Base-by-base conservation (phyloP, 2,888 invertebrate species). In the Eupeodes luniger region DNA sequence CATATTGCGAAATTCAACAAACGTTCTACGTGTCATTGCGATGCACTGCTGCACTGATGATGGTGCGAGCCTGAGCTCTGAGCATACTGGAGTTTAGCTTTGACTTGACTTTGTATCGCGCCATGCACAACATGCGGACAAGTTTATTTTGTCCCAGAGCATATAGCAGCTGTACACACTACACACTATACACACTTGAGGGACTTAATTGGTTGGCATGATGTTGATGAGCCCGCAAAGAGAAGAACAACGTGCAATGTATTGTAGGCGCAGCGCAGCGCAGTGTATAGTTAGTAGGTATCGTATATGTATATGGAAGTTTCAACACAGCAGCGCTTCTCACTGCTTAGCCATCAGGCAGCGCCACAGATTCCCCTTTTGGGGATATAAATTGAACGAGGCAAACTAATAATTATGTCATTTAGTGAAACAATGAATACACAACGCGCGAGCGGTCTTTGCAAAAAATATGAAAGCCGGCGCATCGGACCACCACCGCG, bases 371-470 rank as follows among this genome's bases (percentile, higher is more conserved):
- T 87, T 87, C 87, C 72, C 72, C 87, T 87, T 84, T 84, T 87
- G 87, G 87, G 86, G 84, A 61, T 84, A 87, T 87, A 84, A 87
- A 87, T 87, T 87, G 87, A 87, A 84, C 84, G 76, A 87, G 84
- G 77, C 87, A 87, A 87, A 87, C 84, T 87, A 87, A 87, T 87
- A 87, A 87, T 87, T 87, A 87, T 87, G 87, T 87, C 87, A 87
- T 87, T 87, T 87, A 87, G 84, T 61, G 87, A 87, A 87, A 87
- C 87, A 87, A 87, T 87, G 87, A 87, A 80, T 76, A 84, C 83
- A 79, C 79, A 87, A 70, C 59, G 72, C 72, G 59, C 83, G 69
- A 70, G 83, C 78, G 74, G 76, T 34, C 76, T 80, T 83, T 72
- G 72, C 57, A n/a, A 47, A 57, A 59, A 74, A 77, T 19, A 76